Percentiles rank a stretch among this genome's conserved stretches.
Conservation (phyloP, 1,140 invertebrate species). For the Drosophila novamexicana region DNA sequence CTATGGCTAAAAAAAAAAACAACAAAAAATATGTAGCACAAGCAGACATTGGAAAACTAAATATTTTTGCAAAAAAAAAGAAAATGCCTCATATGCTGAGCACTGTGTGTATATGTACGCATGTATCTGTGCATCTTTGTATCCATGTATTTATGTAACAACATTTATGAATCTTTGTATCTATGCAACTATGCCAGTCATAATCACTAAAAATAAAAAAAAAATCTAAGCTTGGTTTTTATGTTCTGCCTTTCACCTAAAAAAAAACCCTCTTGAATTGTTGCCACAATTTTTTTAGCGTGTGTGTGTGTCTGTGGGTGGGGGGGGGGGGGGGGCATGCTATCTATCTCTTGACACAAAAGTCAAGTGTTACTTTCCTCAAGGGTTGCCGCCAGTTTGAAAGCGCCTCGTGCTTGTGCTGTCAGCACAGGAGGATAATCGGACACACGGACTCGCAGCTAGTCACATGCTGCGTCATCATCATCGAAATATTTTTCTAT, state of each 20-base stretch:
- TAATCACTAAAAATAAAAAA: conserved; percentile 29
- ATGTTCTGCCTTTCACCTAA: conserved; percentile 10
- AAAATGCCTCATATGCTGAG: too few relatives aligned
- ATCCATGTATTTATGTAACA: background rate
- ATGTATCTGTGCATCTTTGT: background rate
- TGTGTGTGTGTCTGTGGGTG: conserved; percentile 19
- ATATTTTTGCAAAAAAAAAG: too few relatives aligned
- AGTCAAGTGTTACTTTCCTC: conserved; percentile 78
- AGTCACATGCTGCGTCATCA: conserved; percentile 44
- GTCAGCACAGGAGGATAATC: conserved; percentile 36
- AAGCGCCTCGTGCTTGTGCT: conserved; percentile 39
- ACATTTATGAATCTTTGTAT: background rate
- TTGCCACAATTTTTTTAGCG: conserved; percentile 40
- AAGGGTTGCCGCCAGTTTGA: conserved; percentile 60
- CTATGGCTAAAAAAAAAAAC: too few relatives aligned
- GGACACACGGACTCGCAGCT: conserved; percentile 19
- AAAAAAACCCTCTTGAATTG: conserved; percentile 39
- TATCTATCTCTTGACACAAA: conserved; percentile 68
- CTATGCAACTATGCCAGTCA: background rate
- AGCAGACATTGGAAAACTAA: too few relatives aligned
- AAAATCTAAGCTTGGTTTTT: conserved; percentile 34
- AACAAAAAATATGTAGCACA: too few relatives aligned
- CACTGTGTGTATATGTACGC: background rate
- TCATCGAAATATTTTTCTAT: conserved; percentile 46
- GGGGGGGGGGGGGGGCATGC: conserved; percentile 1